Evolutionary conservation across 2,113 vertebrate genomes (phyloP).

Genomic region (Hemiscyllium ocellatum): DNA sequence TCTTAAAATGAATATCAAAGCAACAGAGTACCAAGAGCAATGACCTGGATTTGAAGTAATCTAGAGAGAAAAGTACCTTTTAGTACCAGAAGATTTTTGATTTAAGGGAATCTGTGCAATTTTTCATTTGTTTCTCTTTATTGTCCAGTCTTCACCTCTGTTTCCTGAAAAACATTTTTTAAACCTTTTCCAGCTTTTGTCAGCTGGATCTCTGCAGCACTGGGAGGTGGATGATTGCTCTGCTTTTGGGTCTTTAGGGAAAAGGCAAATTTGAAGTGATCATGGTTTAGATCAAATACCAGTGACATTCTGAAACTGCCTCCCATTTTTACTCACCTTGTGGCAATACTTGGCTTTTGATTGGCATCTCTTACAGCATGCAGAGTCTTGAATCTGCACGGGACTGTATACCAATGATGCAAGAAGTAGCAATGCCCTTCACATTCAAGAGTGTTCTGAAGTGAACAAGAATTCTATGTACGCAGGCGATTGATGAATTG

Average conservation of each 20-base stretch:
- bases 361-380: background rate
- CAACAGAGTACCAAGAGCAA: background rate
- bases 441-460: background rate
- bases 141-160: background rate
- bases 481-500: background rate
- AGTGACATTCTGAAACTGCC: background rate
- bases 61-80: background rate
- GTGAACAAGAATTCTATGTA: background rate
- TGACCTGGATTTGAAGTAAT: background rate
- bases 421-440: background rate
- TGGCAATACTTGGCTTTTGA: background rate
- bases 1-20: background rate
- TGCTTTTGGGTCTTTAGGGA: background rate
- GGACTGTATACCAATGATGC: background rate
- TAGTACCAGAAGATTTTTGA: background rate
- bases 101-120: background rate
- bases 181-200: background rate
- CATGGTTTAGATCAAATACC: background rate
- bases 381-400: background rate
- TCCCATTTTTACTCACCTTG: background rate
- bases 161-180: background rate
- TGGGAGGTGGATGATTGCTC: background rate
- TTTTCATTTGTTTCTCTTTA: too few species aligned
- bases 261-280: too few species aligned
- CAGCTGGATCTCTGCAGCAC: background rate